Percentiles rank a stretch among this genome's conserved stretches.
Evolutionary conservation across 1,140 invertebrate genomes (phyloP).

Genomic region (Calephelis virginiensis): DNA sequence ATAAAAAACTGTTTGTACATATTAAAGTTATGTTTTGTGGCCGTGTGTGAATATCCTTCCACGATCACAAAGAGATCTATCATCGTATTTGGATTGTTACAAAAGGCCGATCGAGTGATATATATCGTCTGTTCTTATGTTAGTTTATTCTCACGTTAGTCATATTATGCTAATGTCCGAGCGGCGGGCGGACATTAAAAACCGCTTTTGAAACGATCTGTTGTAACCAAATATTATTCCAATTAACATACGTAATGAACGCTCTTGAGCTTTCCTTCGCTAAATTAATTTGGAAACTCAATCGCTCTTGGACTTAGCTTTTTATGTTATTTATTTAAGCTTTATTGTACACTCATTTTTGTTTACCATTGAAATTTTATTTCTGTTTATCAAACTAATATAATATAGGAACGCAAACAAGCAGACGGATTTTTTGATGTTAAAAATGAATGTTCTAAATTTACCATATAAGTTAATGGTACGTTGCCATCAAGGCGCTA

Average conservation of each 20-base stretch:
- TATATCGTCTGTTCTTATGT: constrained; percentile 2
- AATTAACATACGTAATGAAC: constrained; percentile 25
- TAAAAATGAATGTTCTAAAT: no score
- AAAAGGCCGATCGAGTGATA: constrained; percentile 11
- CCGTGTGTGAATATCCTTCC: background rate
- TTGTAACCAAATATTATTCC: constrained; percentile 32
- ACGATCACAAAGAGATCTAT: constrained; percentile 2
- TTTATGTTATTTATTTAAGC: constrained; percentile 33
- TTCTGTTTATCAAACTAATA: no score
- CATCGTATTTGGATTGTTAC: background rate
- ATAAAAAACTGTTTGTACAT: no score
- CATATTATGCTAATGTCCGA: constrained; percentile 10
- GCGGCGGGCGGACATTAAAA: constrained; percentile 19
- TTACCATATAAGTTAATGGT: no score
- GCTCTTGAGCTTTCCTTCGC: constrained; percentile 2
- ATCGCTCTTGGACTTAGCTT: constrained; percentile 36
- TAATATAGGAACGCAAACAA: no score
- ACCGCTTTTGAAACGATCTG: constrained; percentile 19
- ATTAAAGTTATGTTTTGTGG: no score
- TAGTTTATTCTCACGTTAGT: constrained; percentile 8
- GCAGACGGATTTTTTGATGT: no score
- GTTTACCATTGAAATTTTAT: no score
- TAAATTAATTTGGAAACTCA: constrained; percentile 8
- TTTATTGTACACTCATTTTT: no score
- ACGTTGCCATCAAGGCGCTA: no score